Evolutionary conservation across 2,888 invertebrate species (phyloP).

Genomic region (Diaphora mendica): DNA sequence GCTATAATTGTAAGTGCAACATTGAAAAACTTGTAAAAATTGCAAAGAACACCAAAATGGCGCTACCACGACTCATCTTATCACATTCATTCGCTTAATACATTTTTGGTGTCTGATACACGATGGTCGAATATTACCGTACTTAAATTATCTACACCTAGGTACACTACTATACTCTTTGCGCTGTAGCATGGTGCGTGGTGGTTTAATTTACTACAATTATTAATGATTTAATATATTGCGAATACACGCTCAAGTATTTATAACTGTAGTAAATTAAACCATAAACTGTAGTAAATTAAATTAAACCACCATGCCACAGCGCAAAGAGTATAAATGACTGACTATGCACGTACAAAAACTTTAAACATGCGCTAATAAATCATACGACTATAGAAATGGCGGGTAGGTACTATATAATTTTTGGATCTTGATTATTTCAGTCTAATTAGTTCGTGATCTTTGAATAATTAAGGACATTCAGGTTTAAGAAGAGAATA

Average conservation of each 20-base stretch:
- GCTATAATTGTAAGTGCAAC: constrained; percentile 61
- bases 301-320: too few species aligned
- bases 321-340: too few species aligned
- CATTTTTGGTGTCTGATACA: constrained; percentile 74
- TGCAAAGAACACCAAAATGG: constrained; percentile 56
- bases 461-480: background rate
- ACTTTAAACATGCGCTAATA: constrained; percentile 23
- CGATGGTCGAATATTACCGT: constrained; percentile 55
- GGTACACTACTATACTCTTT: constrained; percentile 40
- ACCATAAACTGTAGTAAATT: too few species aligned
- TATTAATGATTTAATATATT: too few species aligned
- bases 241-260: too few species aligned
- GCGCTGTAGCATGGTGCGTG: too few species aligned
- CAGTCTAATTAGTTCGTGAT: background rate
- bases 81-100: constrained; percentile 71
- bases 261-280: too few species aligned
- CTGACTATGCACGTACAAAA: constrained; percentile 48
- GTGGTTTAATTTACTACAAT: too few species aligned
- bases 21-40: constrained; percentile 54
- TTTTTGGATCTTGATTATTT: background rate
- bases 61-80: constrained; percentile 53
- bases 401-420: background rate
- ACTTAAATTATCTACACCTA: constrained; percentile 46
- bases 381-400: constrained; percentile 11
- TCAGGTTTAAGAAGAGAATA: background rate